A percentile compares a stretch with the other conserved stretches of the same genome.
These are phyloP conservation scores for Columba janthina DNA, from an alignment of 2,113 vertebrate species.

Conservation along the genomic window DNA sequence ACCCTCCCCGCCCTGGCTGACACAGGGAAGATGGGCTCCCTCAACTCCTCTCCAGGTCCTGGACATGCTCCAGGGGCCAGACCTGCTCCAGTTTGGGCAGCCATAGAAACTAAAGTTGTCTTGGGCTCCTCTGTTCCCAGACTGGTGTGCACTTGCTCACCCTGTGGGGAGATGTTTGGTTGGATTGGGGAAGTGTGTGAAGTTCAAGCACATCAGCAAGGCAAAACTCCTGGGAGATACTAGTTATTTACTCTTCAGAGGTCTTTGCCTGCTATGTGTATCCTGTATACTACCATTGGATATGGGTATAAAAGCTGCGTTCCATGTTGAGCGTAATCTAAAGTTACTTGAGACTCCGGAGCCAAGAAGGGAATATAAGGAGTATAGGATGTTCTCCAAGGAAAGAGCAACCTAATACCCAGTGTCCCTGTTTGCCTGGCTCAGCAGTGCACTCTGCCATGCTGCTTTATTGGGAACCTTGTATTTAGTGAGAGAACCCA, in stretches of 20 bases:
- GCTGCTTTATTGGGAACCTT: neutral
- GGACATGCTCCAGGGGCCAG: neutral
- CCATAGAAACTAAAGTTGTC: neutral
- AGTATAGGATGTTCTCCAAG: neutral
- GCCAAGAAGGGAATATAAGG: neutral
- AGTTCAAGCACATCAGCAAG: accelerated
- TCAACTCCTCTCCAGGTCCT: neutral
- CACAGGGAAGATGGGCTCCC: neutral
- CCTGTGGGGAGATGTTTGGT: neutral
- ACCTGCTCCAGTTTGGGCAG: neutral
- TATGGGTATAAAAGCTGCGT: neutral
- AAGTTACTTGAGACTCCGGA: neutral
- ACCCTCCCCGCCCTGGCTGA: accelerated
- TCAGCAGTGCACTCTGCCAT: accelerated
- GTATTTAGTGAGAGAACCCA: neutral
- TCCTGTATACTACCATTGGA: neutral
- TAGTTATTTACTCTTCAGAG: neutral
- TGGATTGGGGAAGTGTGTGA: accelerated
- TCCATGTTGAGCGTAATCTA: neutral
- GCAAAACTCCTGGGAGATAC: neutral
- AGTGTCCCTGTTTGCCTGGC: neutral
- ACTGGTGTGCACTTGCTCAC: accelerated
- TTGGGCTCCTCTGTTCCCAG: neutral
- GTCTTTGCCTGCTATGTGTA: neutral
- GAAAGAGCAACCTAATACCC: neutral